A percentile compares a stretch with the other conserved stretches of the same genome.
Evolutionary conservation across 2,888 invertebrate genomes (phyloP).

Genomic region (Torymus aiolomorphi): DNA sequence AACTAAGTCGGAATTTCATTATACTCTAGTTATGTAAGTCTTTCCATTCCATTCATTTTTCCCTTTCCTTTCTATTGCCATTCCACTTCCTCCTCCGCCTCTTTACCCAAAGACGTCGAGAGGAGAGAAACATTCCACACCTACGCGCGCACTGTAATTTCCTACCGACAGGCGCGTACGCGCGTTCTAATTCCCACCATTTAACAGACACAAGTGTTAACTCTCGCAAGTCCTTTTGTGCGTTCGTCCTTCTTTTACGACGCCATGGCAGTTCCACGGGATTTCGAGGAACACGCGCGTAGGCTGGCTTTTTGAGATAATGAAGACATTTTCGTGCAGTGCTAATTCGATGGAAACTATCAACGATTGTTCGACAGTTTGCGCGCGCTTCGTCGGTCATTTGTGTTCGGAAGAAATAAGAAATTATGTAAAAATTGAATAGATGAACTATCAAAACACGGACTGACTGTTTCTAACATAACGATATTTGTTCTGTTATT

Average conservation of each 20-base stretch:
- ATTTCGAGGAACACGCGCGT: slow-evolving; percentile 20
- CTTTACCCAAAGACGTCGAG: slow-evolving; percentile 23
- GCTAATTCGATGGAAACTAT: slow-evolving; percentile 31
- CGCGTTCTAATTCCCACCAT: slow-evolving; percentile 53
- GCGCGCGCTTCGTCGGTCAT: background rate
- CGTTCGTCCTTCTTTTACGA: slow-evolving; percentile 15
- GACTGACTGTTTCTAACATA: too few species aligned
- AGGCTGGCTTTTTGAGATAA: slow-evolving; percentile 16
- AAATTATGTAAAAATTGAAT: too few species aligned
- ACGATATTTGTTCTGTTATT: too few species aligned
- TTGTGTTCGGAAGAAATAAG: too few species aligned
- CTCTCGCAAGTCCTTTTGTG: slow-evolving; percentile 42
- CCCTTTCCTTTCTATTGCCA: background rate
- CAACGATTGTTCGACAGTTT: slow-evolving; percentile 19
- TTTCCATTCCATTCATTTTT: background rate
- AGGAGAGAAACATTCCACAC: background rate
- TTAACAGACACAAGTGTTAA: slow-evolving; percentile 39
- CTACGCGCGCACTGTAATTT: slow-evolving; percentile 36
- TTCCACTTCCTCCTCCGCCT: background rate
- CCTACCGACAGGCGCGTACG: background rate
- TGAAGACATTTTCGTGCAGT: slow-evolving; percentile 10
- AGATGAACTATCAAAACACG: too few species aligned
- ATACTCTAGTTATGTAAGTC: background rate
- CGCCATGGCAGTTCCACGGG: slow-evolving; percentile 22
- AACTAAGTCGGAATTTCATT: slow-evolving; percentile 27